Base-by-base conservation (phyloP, 1,140 invertebrate species). In the Apis cerana region DNA sequence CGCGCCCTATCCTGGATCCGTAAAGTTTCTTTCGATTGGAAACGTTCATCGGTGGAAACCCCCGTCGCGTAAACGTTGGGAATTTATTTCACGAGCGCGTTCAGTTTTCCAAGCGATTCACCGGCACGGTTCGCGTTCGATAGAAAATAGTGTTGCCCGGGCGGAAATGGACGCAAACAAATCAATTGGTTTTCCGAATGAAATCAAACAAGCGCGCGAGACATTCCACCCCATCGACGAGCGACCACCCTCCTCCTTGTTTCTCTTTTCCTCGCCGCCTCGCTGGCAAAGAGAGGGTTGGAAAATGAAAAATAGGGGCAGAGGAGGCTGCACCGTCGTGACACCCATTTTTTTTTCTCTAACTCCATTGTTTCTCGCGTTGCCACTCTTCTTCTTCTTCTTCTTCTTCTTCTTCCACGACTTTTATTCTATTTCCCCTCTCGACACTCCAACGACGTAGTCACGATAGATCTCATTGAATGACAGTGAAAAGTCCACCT, bases 251-350 rank as follows among this genome's bases (percentile, higher is more conserved):
- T 70, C 48, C 13, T 56, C 56, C 48, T 56, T 61, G 15, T 67
- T 70, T 69, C 80, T 74, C 56, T 50, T 67, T 75, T 62, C 54
- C 52, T 62, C 33, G 33, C n/a, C 33, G 65, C 21, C 78, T 54
- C 62, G 80, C 58, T 23, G 58, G 69, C 33, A 13, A 62, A 17
- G 23, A 54, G 23, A 27, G 33, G 17, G 54, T 70, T 61, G 81
- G 54, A 84, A 69, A 74, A 87, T 87, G 86, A 87, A 84, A 86
- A 86, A 87, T 86, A 84, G 85, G 72, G 23, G 17, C 56, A 43
- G 21, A 65, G 8, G 59, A 23, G 23, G 70, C 64, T 58, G 65
- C 75, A 76, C 48, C 62, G 65, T 48, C 62, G 67, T 80, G 77
- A 59, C 75, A 80, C 74, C 54, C 68, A 80, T 80, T 87, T 87